These are phyloP conservation scores for Monoplex corrugatus DNA, from an alignment of 2,888 invertebrate genomes.

Conservation along the genomic window DNA sequence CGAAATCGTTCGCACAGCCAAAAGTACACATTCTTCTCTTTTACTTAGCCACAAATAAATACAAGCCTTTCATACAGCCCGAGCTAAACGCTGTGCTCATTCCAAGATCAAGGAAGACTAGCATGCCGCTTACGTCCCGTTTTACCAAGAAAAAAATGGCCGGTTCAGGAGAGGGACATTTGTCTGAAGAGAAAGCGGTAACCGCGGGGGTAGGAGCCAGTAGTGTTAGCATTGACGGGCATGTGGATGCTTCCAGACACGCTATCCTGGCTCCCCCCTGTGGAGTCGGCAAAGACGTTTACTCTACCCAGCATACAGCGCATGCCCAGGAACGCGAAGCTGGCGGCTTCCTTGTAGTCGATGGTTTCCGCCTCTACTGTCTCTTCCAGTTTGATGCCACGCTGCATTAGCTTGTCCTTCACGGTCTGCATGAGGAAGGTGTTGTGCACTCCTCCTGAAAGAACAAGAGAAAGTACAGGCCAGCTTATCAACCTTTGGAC, in stretches of 20 bases:
- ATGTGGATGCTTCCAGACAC: slow-evolving; percentile 77
- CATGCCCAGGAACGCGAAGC: slow-evolving; percentile 77
- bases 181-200: slow-evolving; percentile 46
- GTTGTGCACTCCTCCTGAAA: slow-evolving; percentile 41
- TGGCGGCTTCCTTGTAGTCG: slow-evolving; percentile 77
- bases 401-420: slow-evolving; percentile 14
- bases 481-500: too few relatives aligned
- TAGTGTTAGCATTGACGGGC: slow-evolving; percentile 49
- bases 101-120: too few relatives aligned
- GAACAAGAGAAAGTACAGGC: too few relatives aligned
- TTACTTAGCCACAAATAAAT: too few relatives aligned
- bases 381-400: slow-evolving; percentile 24
- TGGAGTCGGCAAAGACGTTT: slow-evolving; percentile 71
- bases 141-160: too few relatives aligned
- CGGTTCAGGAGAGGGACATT: background rate
- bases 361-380: slow-evolving; percentile 70
- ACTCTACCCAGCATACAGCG: slow-evolving; percentile 72
- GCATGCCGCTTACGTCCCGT: too few relatives aligned
- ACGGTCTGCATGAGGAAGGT: slow-evolving; percentile 36
- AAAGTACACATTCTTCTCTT: too few relatives aligned
- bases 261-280: slow-evolving; percentile 71
- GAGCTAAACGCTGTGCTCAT: too few relatives aligned
- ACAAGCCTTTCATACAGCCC: too few relatives aligned
- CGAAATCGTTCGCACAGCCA: too few relatives aligned
- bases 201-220: slow-evolving; percentile 16